Percentiles rank a stretch among this genome's conserved stretches.
These are phyloP conservation scores for Drosophila athabasca DNA, from an alignment of 1,140 invertebrate genomes.

Conservation along the genomic window DNA sequence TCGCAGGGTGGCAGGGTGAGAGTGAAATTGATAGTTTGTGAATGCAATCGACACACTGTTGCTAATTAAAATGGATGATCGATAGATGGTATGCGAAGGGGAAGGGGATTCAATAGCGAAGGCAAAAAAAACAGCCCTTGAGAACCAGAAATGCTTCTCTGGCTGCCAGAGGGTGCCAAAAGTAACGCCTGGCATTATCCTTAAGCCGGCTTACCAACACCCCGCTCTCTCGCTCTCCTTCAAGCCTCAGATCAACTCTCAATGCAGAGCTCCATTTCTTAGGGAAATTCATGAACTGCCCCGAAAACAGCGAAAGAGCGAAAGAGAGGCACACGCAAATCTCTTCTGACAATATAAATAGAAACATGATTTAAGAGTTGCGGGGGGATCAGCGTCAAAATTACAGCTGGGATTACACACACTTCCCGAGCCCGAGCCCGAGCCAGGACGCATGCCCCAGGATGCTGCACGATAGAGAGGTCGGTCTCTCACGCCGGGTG, in stretches of 20 bases:
- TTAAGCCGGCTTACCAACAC: constrained; percentile 74
- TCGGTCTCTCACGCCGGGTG: constrained; percentile 60
- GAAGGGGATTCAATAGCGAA: too few relatives aligned
- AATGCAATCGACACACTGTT: constrained; percentile 79
- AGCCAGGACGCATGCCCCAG: background rate
- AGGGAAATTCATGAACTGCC: constrained; percentile 35
- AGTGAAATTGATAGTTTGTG: constrained; percentile 81
- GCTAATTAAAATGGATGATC: constrained; percentile 83
- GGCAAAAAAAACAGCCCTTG: constrained; percentile 67
- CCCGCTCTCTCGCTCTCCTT: constrained; percentile 16
- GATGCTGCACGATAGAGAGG: constrained; percentile 41
- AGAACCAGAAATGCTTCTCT: constrained; percentile 48
- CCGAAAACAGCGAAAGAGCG: background rate
- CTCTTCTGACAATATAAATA: constrained; percentile 83
- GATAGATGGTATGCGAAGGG: constrained; percentile 39
- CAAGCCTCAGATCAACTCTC: constrained; percentile 24
- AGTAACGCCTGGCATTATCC: constrained; percentile 46
- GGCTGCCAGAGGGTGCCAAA: constrained; percentile 17
- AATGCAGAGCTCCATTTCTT: constrained; percentile 13
- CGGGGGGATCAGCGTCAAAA: constrained; percentile 77
- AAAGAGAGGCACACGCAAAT: constrained; percentile 66
- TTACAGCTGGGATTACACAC: constrained; percentile 81
- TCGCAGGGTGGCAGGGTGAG: constrained; percentile 21
- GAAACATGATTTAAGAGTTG: constrained; percentile 80
- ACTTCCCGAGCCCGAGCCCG: too few relatives aligned